These are phyloP conservation scores for Calephelis virginiensis DNA, from an alignment of 1,140 invertebrate genomes.

Conservation along the genomic window DNA sequence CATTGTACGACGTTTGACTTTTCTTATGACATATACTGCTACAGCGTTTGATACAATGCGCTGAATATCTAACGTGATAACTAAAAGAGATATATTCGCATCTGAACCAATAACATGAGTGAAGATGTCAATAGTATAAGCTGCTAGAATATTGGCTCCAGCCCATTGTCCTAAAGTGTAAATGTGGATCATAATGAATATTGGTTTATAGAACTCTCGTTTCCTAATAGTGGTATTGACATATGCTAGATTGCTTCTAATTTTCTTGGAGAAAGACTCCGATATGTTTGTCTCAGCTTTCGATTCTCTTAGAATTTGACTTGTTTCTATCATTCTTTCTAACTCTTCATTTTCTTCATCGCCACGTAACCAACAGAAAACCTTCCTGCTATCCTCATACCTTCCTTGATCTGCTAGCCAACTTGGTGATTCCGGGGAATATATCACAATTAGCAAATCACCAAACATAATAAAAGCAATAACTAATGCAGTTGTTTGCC, in stretches of 20 bases:
- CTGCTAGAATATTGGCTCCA: conserved; percentile 77
- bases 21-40: conserved; percentile 50
- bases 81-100: conserved; percentile 81
- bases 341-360: conserved; percentile 52
- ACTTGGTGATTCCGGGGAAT: conserved; percentile 84
- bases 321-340: conserved; percentile 53
- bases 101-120: conserved; percentile 67
- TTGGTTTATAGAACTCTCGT: conserved; percentile 56
- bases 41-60: conserved; percentile 61
- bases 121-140: conserved; percentile 82
- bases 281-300: conserved; percentile 31
- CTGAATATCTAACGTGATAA: conserved; percentile 76
- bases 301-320: conserved; percentile 34
- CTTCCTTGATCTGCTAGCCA: conserved; percentile 80
- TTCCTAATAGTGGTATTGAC: conserved; percentile 38
- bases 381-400: conserved; percentile 59
- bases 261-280: conserved; percentile 29
- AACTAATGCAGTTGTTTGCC: conserved; percentile 77
- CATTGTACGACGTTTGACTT: conserved; percentile 48
- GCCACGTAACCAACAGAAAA: conserved; percentile 75
- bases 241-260: conserved; percentile 28
- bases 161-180: conserved; percentile 50
- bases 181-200: conserved; percentile 58
- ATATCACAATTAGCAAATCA: conserved; percentile 64
- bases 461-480: conserved; percentile 64